These are phyloP conservation scores for Sclerodermus sp. DNA, from an alignment of 2,888 invertebrate species.

Conservation along the genomic window DNA sequence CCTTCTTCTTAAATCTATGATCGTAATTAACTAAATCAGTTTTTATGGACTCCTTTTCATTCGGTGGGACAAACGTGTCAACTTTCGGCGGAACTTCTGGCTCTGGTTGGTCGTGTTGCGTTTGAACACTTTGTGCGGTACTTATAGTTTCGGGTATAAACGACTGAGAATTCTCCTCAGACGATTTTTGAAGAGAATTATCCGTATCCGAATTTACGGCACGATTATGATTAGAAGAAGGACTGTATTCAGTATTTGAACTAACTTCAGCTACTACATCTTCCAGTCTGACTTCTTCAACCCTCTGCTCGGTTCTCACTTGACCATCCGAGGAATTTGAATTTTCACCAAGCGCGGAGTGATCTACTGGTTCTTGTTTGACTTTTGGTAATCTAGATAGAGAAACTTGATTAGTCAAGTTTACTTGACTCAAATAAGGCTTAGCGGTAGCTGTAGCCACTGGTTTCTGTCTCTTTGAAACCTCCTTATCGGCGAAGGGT, in stretches of 20 bases:
- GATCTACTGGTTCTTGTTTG: conserved; percentile 46
- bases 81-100: conserved; percentile 23
- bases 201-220: conserved; percentile 44
- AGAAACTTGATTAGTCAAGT: conserved; percentile 48
- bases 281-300: conserved; percentile 52
- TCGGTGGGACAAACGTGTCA: conserved; percentile 26
- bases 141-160: conserved; percentile 30
- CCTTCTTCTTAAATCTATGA: conserved; percentile 32
- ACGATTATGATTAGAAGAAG: conserved; percentile 41
- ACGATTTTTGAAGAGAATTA: conserved; percentile 37
- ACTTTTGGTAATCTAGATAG: conserved; percentile 46
- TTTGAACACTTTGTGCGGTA: conserved; percentile 29
- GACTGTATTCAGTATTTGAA: conserved; percentile 48
- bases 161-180: conserved; percentile 35
- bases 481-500: conserved; percentile 50
- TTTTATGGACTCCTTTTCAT: conserved; percentile 28
- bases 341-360: conserved; percentile 51
- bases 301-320: conserved; percentile 50
- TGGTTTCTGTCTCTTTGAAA: conserved; percentile 41
- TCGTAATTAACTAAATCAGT: conserved; percentile 34
- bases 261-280: conserved; percentile 52
- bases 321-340: conserved; percentile 53
- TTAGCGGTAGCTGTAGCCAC: conserved; percentile 51
- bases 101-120: conserved; percentile 28
- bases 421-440: conserved; percentile 49